A percentile compares a stretch with the other conserved stretches of the same genome.
phyloP scores from a whole-genome alignment of 2,797 vertebrate genomes.

The Synaphobranchus kaupii region DNA sequence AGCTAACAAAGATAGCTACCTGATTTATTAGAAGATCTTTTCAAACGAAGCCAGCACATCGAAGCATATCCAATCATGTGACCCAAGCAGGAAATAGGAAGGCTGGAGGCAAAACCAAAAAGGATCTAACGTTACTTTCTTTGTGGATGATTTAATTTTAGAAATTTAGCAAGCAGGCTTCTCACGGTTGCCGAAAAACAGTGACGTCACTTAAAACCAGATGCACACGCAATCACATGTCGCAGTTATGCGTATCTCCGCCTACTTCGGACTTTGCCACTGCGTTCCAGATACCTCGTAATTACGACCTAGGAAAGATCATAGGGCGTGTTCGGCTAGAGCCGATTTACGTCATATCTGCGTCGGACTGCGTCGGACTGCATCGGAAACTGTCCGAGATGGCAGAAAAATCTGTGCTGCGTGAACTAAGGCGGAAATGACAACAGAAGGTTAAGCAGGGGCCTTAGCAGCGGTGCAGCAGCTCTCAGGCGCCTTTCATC shows the following conservation, averaged over 20 bases:
- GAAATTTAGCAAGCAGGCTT: slow-evolving; percentile 19
- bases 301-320: too few relatives aligned
- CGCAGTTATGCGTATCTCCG: not conserved
- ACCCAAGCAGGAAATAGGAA: slow-evolving; percentile 21
- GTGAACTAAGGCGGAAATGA: too few relatives aligned
- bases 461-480: too few relatives aligned
- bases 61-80: slow-evolving; percentile 30
- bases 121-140: not conserved
- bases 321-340: too few relatives aligned
- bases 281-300: not conserved
- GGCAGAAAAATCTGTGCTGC: too few relatives aligned
- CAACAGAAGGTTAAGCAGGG: too few relatives aligned
- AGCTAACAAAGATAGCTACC: slow-evolving; percentile 31
- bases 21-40: slow-evolving; percentile 22
- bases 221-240: not conserved
- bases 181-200: not conserved
- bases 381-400: too few relatives aligned
- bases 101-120: not conserved
- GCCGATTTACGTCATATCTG: too few relatives aligned
- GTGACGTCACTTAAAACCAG: slow-evolving; percentile 30
- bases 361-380: too few relatives aligned
- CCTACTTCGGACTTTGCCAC: not conserved
- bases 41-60: slow-evolving; percentile 23
- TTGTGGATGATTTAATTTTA: not conserved
- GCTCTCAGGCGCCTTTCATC: too few relatives aligned